Base-by-base conservation (phyloP, 2,797 vertebrate genomes). In the Microctenopoma lineatum region DNA sequence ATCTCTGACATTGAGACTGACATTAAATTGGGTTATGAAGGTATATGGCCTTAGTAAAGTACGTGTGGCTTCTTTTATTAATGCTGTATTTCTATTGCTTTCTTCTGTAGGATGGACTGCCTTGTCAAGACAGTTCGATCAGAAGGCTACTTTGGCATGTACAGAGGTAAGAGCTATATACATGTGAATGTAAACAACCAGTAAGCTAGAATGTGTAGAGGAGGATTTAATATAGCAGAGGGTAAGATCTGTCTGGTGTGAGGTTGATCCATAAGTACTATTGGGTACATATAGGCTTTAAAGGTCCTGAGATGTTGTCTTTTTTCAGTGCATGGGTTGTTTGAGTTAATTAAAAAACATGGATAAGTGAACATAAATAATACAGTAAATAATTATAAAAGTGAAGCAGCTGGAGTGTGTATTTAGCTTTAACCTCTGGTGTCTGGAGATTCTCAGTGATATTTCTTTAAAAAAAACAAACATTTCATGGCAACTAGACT, bases 81-180 rank as follows among this genome's bases (percentile, higher is more conserved):
- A 7, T 10, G 16, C 7, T 45, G 16, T 10, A n/a, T 5, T 16
- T 68, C 41, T 50, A 3, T 48, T 72, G 3, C 11, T 42, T 55
- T 46, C 4, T 70, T 51, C n/a, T 73, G 18, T 34, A 96, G 95
- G 93, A 86, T 96, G 90, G 95, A 96, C 87, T 96, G 96, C 87
- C 93, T 96, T 77, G 78, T 94, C 66, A 96, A 96, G 87, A 96
- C 95, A 0, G 91, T 96, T 46, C 91, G 91, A 67, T 93, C 95
- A 34, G 95, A 96, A 79, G 96, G 95, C 3, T 96, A 92, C 86
- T 96, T 96, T 90, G 96, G 95, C 73, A 96, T 96, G 95, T 96
- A 96, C 77, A 95, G 95, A 96, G 95, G 95, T 96, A 95, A 93
- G 93, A 87, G 36, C 63, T 18, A 48, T 60, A 39, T 55, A 68